phyloP scores from a whole-genome alignment of 1,140 invertebrate species.

The Papilio polyxenes region DNA sequence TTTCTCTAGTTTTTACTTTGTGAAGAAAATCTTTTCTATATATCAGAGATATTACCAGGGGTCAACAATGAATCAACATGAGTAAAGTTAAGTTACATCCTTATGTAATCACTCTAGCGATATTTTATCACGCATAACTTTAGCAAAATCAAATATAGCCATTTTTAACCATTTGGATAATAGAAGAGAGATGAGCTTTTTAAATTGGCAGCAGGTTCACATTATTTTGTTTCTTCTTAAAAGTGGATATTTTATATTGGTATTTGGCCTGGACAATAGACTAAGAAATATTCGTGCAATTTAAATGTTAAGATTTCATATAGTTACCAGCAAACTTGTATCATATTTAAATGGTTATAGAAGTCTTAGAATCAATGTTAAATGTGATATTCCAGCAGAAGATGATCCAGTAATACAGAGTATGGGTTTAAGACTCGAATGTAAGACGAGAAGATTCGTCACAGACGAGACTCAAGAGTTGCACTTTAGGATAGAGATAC shows the following conservation, averaged over 20 bases:
- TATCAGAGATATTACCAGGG: not conserved
- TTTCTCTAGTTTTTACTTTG: not conserved
- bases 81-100: not conserved
- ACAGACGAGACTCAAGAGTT: slow-evolving; percentile 88
- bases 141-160: not conserved
- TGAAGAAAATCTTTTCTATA: not conserved
- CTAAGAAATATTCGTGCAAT: too few relatives aligned
- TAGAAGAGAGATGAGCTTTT: not conserved
- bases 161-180: not conserved
- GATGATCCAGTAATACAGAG: slow-evolving; percentile 92
- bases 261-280: too few relatives aligned
- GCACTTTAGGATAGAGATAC: slow-evolving; percentile 92
- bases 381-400: slow-evolving; percentile 77
- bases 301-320: not conserved
- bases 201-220: not conserved
- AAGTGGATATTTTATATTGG: too few relatives aligned
- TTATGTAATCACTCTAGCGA: not conserved
- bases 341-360: not conserved
- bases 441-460: slow-evolving; percentile 90
- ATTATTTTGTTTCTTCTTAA: not conserved
- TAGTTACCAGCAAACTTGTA: not conserved
- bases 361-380: not conserved
- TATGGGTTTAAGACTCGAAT: slow-evolving; percentile 93
- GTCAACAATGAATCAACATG: not conserved
- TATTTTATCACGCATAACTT: too few relatives aligned